phyloP scores from a whole-genome alignment of 2,888 invertebrate genomes.

The Neoitamus cyanurus region DNA sequence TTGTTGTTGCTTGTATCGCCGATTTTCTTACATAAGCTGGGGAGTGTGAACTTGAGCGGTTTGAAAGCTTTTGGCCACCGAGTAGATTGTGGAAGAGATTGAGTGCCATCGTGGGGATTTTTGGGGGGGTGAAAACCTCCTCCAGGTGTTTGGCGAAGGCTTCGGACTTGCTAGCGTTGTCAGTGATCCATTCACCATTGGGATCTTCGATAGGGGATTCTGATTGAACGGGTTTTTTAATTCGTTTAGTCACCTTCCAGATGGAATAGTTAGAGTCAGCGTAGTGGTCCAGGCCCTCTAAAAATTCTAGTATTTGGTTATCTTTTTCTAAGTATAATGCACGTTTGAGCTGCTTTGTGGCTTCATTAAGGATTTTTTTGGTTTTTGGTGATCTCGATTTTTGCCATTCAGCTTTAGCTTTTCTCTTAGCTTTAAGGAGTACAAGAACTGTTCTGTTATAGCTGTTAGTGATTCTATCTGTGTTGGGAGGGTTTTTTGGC shows the following conservation, averaged over 20 bases:
- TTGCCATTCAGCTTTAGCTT: too few relatives aligned
- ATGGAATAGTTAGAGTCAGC: not conserved
- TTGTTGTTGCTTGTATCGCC: not conserved
- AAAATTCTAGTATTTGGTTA: not conserved
- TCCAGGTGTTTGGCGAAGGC: not conserved
- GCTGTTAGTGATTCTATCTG: not conserved
- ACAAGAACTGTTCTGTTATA: too few relatives aligned
- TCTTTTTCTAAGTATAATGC: not conserved
- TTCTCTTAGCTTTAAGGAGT: too few relatives aligned
- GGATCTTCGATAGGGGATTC: not conserved
- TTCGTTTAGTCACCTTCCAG: slow-evolving; percentile 8
- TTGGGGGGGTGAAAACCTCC: not conserved
- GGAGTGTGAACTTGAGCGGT: not conserved
- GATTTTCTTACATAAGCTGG: not conserved
- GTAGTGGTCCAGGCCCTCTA: not conserved
- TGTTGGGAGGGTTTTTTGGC: not conserved
- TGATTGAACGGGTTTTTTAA: not conserved
- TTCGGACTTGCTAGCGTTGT: not conserved
- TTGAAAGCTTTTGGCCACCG: not conserved
- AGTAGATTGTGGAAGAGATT: not conserved
- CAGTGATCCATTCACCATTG: not conserved
- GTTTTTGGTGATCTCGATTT: not conserved
- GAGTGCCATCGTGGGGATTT: not conserved
- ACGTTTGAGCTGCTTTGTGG: not conserved
- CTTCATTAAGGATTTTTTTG: not conserved